Percentiles rank a stretch among this genome's conserved stretches.
Evolutionary conservation across 2,113 vertebrate genomes (phyloP).

Genomic region (Syngnathoides biaculeatus): DNA sequence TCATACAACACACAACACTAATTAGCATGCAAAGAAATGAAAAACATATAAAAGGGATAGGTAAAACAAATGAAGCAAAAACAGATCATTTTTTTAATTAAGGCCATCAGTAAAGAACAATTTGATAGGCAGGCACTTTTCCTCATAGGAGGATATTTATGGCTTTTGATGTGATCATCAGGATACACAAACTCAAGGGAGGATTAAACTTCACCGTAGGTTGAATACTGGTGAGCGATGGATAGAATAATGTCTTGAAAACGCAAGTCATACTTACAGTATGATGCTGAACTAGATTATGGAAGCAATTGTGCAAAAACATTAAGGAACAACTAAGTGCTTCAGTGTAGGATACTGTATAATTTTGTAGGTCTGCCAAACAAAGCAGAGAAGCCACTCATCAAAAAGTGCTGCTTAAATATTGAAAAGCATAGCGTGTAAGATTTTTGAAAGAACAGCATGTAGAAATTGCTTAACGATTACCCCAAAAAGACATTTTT

Average conservation of each 20-base stretch:
- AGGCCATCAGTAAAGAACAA: conserved; percentile 21
- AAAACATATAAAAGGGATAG: neutral
- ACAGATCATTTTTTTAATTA: conserved; percentile 29
- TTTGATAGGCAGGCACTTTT: conserved; percentile 3
- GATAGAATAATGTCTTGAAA: neutral
- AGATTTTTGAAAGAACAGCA: conserved; percentile 25
- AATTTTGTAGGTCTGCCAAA: conserved; percentile 4
- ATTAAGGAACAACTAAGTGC: conserved; percentile 7
- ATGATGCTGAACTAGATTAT: neutral
- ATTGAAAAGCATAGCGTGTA: conserved; percentile 42
- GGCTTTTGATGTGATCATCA: conserved; percentile 15
- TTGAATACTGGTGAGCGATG: conserved; percentile 10
- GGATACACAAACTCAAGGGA: conserved; percentile 4
- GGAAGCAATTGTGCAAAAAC: conserved; percentile 21
- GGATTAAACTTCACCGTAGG: conserved; percentile 1
- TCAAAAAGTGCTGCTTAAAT: conserved; percentile 24
- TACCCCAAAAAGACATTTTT: conserved; percentile 7
- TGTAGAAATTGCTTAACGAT: conserved; percentile 9
- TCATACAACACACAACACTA: neutral
- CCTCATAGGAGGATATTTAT: neutral
- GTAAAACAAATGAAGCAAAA: neutral
- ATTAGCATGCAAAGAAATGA: neutral
- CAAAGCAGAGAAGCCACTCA: neutral
- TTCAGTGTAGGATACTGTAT: conserved; percentile 13
- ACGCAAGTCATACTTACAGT: neutral